Evolutionary conservation across 1,140 invertebrate genomes (phyloP).

Genomic region (Acromyrmex heyeri): DNA sequence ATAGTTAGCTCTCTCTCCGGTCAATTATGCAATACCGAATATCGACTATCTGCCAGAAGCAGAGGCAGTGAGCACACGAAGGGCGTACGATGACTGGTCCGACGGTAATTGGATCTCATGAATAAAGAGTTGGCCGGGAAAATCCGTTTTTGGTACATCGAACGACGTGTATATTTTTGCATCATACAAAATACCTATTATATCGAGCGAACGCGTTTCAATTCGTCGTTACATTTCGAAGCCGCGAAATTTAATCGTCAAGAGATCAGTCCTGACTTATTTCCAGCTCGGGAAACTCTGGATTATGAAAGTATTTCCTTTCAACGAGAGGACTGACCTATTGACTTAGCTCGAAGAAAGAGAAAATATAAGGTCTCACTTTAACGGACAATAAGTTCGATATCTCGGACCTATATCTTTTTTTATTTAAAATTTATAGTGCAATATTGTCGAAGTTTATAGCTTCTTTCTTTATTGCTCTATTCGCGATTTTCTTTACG

Average conservation of each 20-base stretch:
- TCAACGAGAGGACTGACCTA: constrained; percentile 8
- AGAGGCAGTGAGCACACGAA: constrained; percentile 43
- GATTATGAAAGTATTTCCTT: constrained; percentile 20
- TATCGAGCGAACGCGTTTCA: constrained; percentile 29
- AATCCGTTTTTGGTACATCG: constrained; percentile 52
- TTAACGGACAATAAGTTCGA: constrained; percentile 1
- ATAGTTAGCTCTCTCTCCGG: constrained; percentile 37
- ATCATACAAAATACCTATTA: constrained; percentile 47
- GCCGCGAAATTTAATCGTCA: background rate
- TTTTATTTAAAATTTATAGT: background rate
- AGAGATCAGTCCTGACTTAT: constrained; percentile 26
- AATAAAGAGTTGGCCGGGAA: constrained; percentile 56
- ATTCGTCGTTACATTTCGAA: constrained; percentile 33
- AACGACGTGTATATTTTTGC: constrained; percentile 57
- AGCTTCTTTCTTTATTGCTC: background rate
- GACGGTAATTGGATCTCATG: constrained; percentile 68
- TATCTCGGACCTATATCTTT: background rate
- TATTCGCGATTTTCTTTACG: background rate
- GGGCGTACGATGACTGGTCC: constrained; percentile 45
- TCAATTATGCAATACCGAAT: constrained; percentile 72
- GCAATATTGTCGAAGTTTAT: background rate
- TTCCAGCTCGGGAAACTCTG: constrained; percentile 17
- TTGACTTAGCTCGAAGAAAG: background rate
- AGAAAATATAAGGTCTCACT: constrained; percentile 8
- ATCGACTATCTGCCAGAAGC: constrained; percentile 71